These are phyloP conservation scores for Phaedon cochleariae DNA, from an alignment of 2,888 invertebrate genomes.

Conservation along the genomic window DNA sequence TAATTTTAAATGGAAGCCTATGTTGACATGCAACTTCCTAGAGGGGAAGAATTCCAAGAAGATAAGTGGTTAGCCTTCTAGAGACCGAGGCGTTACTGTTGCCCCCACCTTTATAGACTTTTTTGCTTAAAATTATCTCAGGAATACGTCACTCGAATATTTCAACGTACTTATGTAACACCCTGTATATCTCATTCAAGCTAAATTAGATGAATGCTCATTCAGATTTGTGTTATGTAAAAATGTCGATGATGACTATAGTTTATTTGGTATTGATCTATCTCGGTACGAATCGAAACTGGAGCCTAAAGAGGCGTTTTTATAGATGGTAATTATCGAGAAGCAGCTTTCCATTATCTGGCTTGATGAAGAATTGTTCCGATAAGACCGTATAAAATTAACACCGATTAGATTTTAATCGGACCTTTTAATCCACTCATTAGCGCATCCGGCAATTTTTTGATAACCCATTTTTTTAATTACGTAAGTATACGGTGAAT, in stretches of 20 bases:
- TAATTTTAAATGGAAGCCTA: no score
- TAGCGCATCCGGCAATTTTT: constrained; percentile 22
- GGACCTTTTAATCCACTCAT: constrained; percentile 18
- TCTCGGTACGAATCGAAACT: neutral
- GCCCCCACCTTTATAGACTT: no score
- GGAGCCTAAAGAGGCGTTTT: constrained; percentile 21
- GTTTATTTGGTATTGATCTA: neutral
- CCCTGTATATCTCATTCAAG: no score
- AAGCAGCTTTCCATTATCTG: constrained; percentile 19
- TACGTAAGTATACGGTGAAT: neutral
- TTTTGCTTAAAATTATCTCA: no score
- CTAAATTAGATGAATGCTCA: no score
- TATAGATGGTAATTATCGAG: constrained; percentile 22
- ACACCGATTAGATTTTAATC: constrained; percentile 26
- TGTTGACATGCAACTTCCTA: no score
- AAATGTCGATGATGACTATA: neutral
- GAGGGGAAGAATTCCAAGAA: no score
- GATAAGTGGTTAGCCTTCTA: no score
- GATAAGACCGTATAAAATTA: constrained; percentile 17
- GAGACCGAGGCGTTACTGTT: no score
- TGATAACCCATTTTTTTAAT: constrained; percentile 8
- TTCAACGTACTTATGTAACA: no score
- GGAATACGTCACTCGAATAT: no score
- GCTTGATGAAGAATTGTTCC: constrained; percentile 17
- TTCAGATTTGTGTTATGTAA: no score